These are phyloP conservation scores for Nasonovia ribisnigri DNA, from an alignment of 2,888 invertebrate genomes.

Conservation along the genomic window DNA sequence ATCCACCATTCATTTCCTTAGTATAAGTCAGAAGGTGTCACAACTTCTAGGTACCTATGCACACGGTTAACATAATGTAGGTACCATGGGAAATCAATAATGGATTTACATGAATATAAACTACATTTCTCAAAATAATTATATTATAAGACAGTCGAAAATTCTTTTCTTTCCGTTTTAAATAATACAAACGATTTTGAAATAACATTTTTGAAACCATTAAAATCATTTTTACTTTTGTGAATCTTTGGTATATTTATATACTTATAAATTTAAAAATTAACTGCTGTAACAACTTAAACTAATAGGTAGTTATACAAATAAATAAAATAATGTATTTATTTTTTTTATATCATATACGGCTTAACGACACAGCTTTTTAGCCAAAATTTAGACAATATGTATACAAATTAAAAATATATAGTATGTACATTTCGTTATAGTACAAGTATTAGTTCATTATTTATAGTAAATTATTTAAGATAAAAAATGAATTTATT, in stretches of 20 bases:
- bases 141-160: not conserved
- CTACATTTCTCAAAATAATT: not conserved
- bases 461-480: too few relatives aligned
- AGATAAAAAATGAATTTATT: too few relatives aligned
- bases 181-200: not conserved
- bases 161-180: not conserved
- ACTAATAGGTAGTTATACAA: too few relatives aligned
- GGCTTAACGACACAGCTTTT: too few relatives aligned
- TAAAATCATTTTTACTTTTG: not conserved
- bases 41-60: not conserved
- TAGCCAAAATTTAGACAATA: too few relatives aligned
- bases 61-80: slow-evolving; percentile 6
- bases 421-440: too few relatives aligned
- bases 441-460: too few relatives aligned
- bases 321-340: too few relatives aligned
- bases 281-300: not conserved
- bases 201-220: not conserved
- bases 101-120: slow-evolving; percentile 13
- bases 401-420: too few relatives aligned
- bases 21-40: not conserved
- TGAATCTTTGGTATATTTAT: not conserved
- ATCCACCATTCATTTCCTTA: not conserved
- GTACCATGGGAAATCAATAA: not conserved
- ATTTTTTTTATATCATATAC: too few relatives aligned
- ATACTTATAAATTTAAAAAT: not conserved